Conservation (phyloP, 1,140 invertebrate species). For the Bombus superbus region DNA sequence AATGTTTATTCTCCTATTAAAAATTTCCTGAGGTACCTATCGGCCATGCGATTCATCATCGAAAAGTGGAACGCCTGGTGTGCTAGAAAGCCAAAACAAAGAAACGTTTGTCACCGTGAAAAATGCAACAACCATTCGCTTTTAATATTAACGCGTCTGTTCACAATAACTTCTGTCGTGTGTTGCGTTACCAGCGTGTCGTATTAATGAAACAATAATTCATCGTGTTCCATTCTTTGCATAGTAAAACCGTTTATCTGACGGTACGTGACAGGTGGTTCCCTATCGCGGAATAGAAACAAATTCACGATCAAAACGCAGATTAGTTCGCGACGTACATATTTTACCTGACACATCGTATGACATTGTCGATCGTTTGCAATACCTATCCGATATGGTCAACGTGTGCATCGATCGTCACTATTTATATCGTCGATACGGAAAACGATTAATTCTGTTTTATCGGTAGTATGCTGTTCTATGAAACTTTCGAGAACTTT, state of each 20-base stretch:
- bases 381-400: constrained; percentile 47
- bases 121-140: constrained; percentile 16
- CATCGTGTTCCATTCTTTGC: constrained; percentile 50
- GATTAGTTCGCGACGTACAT: constrained; percentile 59
- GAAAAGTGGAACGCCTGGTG: background rate
- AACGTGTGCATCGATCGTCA: constrained; percentile 42
- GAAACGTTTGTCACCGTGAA: constrained; percentile 17
- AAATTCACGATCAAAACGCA: constrained; percentile 54
- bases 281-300: constrained; percentile 61
- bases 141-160: constrained; percentile 7
- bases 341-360: constrained; percentile 50
- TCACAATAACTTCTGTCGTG: constrained; percentile 5
- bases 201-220: constrained; percentile 67
- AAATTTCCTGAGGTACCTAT: background rate
- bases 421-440: constrained; percentile 55
- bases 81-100: background rate
- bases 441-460: constrained; percentile 26
- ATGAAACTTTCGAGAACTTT: background rate
- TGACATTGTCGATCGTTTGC: constrained; percentile 56
- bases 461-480: background rate
- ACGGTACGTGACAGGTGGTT: constrained; percentile 55
- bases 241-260: constrained; percentile 55
- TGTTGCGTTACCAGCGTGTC: constrained; percentile 35
- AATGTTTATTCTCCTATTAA: background rate
- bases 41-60: background rate